phyloP scores from a whole-genome alignment of 2,888 invertebrate genomes.

The Lumbricus terrestris region DNA sequence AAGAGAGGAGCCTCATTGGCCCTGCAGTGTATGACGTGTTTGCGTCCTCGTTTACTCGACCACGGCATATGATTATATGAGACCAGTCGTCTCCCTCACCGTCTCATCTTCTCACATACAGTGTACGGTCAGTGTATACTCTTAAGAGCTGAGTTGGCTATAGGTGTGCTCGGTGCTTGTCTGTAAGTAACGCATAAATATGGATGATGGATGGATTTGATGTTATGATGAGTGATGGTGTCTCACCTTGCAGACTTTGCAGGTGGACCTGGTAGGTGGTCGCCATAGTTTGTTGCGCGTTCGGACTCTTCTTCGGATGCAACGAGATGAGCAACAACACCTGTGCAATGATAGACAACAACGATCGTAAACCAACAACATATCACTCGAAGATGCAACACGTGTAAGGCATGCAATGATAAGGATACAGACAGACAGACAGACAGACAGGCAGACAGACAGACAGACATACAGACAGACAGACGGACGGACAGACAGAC shows the following conservation, averaged over 20 bases:
- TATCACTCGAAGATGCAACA: neutral
- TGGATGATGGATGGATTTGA: too few relatives aligned
- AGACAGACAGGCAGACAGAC: neutral
- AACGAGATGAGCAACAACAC: constrained; percentile 3
- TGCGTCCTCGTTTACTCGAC: too few relatives aligned
- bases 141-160: too few relatives aligned
- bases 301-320: neutral
- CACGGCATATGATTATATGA: too few relatives aligned
- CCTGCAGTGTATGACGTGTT: too few relatives aligned
- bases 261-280: constrained; percentile 13
- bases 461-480: neutral
- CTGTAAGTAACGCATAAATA: too few relatives aligned
- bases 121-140: too few relatives aligned
- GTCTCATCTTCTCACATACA: too few relatives aligned
- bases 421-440: neutral
- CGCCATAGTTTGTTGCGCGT: neutral
- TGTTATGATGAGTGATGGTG: neutral
- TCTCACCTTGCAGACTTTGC: neutral
- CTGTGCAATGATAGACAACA: neutral
- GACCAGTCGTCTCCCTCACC: too few relatives aligned
- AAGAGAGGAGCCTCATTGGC: too few relatives aligned
- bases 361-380: neutral
- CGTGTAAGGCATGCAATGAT: neutral
- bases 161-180: too few relatives aligned
- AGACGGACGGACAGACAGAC: neutral